Conservation (phyloP, 2,888 invertebrate genomes). For the Cosmorhoe ocellata region DNA sequence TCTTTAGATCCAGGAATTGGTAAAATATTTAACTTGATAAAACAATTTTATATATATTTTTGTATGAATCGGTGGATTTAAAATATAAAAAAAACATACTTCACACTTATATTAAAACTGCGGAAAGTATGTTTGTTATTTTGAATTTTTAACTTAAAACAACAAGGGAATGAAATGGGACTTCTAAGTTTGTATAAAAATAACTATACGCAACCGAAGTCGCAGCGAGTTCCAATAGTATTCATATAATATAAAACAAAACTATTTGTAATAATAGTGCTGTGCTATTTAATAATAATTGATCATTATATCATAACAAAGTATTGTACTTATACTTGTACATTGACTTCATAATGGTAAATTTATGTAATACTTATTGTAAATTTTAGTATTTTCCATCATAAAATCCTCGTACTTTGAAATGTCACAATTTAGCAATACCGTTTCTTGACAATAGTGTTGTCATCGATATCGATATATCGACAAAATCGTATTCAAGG, state of each 20-base stretch:
- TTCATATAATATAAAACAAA: too few relatives aligned
- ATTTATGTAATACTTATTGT: neutral
- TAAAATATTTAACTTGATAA: slow-evolving; percentile 12
- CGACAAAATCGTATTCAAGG: slow-evolving; percentile 29
- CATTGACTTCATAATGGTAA: neutral
- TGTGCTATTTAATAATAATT: too few relatives aligned
- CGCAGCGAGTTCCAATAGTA: too few relatives aligned
- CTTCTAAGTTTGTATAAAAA: too few relatives aligned
- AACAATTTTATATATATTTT: slow-evolving; percentile 21
- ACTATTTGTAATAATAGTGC: too few relatives aligned
- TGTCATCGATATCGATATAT: slow-evolving; percentile 6
- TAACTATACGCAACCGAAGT: too few relatives aligned
- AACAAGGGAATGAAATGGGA: too few relatives aligned
- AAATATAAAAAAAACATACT: neutral
- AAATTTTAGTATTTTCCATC: neutral
- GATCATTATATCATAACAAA: too few relatives aligned
- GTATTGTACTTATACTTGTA: too few relatives aligned
- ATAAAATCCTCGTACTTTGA: neutral
- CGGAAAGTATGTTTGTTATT: neutral
- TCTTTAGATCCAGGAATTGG: slow-evolving; percentile 25
- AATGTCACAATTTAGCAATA: slow-evolving; percentile 12
- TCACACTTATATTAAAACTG: slow-evolving; percentile 10
- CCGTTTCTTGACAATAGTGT: slow-evolving; percentile 6
- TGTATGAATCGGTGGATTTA: slow-evolving; percentile 15
- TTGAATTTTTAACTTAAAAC: too few relatives aligned